phyloP scores from a whole-genome alignment of 2,113 vertebrate genomes.

The Trematocara nigrifrons region DNA sequence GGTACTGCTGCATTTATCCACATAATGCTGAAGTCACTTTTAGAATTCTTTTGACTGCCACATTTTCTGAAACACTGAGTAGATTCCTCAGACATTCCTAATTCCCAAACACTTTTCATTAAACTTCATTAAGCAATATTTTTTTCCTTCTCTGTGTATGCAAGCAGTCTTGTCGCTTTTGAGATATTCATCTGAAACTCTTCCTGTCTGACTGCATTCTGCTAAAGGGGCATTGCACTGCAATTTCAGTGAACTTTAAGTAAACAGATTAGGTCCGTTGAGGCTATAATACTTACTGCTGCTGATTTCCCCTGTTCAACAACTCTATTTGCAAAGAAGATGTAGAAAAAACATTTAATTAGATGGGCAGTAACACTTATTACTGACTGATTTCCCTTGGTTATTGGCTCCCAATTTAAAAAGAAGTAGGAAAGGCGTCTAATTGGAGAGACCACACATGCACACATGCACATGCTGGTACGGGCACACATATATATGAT shows the following conservation, averaged over 20 bases:
- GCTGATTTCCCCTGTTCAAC: not conserved
- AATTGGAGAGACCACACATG: not conserved
- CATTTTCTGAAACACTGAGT: not conserved
- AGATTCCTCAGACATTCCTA: not conserved
- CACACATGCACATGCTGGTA: not conserved
- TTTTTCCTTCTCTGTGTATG: not conserved
- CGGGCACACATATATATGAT: not conserved
- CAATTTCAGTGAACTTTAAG: not conserved
- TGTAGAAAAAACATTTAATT: not conserved
- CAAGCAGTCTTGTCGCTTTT: not conserved
- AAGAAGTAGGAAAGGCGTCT: not conserved
- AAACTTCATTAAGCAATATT: not conserved
- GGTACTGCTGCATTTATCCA: constrained; percentile 29
- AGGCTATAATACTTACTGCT: not conserved
- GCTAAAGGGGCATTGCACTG: not conserved
- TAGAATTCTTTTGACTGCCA: not conserved
- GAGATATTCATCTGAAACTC: not conserved
- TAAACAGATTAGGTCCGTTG: not conserved
- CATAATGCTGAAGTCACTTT: not conserved
- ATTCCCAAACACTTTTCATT: not conserved
- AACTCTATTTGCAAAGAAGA: not conserved
- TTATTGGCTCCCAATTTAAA: not conserved
- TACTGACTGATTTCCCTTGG: not conserved
- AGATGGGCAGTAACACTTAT: not conserved
- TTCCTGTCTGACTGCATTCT: not conserved